A percentile compares a stretch with the other conserved stretches of the same genome.
Evolutionary conservation across 2,888 invertebrate genomes (phyloP).

Genomic region (Drosophila anceps): DNA sequence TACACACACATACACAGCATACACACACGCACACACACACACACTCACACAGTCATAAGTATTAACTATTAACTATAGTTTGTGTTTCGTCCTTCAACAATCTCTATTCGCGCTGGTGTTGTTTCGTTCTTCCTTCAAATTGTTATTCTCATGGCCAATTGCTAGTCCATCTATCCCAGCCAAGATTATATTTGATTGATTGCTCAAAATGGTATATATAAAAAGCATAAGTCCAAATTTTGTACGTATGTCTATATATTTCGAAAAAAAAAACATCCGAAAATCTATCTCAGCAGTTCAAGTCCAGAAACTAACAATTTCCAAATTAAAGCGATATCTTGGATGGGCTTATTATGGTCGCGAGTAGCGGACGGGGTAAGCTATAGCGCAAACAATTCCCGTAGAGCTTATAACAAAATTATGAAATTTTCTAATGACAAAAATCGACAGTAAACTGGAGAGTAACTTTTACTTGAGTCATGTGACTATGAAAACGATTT

Average conservation of each 20-base stretch:
- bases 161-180: background rate
- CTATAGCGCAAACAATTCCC: background rate
- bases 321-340: conserved; percentile 1
- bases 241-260: conserved; percentile 1
- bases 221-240: conserved; percentile 27
- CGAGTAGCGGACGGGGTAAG: conserved; percentile 41
- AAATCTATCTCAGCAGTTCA: background rate
- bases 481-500: background rate
- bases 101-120: conserved; percentile 8
- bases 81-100: conserved; percentile 12
- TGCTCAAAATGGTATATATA: conserved; percentile 16
- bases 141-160: background rate
- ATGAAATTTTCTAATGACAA: background rate
- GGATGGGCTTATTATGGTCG: conserved; percentile 39
- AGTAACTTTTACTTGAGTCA: background rate
- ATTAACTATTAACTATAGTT: conserved; percentile 5
- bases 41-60: background rate
- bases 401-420: background rate
- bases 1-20: conserved; percentile 7
- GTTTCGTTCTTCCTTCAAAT: conserved; percentile 20
- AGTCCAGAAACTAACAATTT: background rate
- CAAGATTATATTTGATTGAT: background rate
- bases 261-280: background rate
- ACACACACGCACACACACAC: background rate
- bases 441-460: conserved; percentile 12